These are phyloP conservation scores for Thereva nobilitata DNA, from an alignment of 2,888 invertebrate genomes.

Conservation along the genomic window DNA sequence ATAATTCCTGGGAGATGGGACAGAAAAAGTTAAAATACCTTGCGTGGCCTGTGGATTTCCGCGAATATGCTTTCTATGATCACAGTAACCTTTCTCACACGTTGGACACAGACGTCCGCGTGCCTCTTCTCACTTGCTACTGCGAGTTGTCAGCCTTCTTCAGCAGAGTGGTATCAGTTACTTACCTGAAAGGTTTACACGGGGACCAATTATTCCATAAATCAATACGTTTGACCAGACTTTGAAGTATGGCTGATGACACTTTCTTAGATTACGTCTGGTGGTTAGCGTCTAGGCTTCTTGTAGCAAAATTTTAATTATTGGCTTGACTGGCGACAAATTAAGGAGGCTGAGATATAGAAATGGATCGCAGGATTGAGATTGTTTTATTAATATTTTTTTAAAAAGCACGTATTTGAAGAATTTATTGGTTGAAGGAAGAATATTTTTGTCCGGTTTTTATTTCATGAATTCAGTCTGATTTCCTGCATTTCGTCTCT, in stretches of 20 bases:
- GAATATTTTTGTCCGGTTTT: too few species aligned
- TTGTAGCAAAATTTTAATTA: too few species aligned
- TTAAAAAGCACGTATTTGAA: too few species aligned
- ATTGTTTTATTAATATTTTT: too few species aligned
- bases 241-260: conserved; percentile 20
- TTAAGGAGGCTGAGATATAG: too few species aligned
- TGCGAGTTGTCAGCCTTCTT: neutral
- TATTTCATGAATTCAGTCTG: too few species aligned
- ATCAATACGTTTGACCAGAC: conserved; percentile 22
- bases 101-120: conserved; percentile 1
- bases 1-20: conserved; percentile 20
- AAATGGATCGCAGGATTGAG: too few species aligned
- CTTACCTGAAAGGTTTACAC: conserved; percentile 15
- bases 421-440: too few species aligned
- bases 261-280: conserved; percentile 3
- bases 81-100: conserved; percentile 19
- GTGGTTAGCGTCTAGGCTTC: too few species aligned
- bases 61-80: conserved; percentile 8
- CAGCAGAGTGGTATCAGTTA: conserved; percentile 1
- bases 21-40: conserved; percentile 8
- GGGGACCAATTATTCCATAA: conserved; percentile 31
- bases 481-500: too few species aligned
- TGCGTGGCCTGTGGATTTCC: conserved; percentile 17
- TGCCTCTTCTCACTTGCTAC: conserved; percentile 24
- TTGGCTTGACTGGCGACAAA: too few species aligned